Percentiles rank a stretch among this genome's conserved stretches.
Conservation (phyloP, 2,888 invertebrate species). For the Isotomurus palustris region DNA sequence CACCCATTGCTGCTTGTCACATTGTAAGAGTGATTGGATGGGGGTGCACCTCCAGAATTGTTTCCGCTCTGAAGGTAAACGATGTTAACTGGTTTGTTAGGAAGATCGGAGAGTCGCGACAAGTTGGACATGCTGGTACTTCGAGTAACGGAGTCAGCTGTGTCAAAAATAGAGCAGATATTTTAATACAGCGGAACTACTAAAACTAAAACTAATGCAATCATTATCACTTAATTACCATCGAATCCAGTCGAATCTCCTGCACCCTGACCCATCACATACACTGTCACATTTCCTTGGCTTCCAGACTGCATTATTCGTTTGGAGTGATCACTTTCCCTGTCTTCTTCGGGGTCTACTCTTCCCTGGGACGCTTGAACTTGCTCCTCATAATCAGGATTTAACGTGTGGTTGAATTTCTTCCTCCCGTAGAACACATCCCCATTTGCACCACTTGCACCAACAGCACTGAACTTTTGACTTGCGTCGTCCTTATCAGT, state of each 20-base stretch:
- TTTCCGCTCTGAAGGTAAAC: conserved; percentile 43
- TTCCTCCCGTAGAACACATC: conserved; percentile 43
- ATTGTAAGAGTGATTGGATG: conserved; percentile 30
- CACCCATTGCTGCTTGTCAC: conserved; percentile 40
- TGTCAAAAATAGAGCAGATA: no score
- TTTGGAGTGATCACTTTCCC: conserved; percentile 19
- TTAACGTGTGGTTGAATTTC: conserved; percentile 35
- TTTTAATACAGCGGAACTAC: no score
- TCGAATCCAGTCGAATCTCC: conserved; percentile 24
- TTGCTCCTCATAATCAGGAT: conserved; percentile 25
- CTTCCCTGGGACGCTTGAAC: no score
- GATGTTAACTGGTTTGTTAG: conserved; percentile 46
- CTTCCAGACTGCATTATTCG: conserved; percentile 13
- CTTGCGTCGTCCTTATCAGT: neutral
- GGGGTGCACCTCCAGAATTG: conserved; percentile 14
- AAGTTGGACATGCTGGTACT: conserved; percentile 46
- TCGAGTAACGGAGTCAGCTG: no score
- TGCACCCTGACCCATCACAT: conserved; percentile 32
- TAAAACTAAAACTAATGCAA: neutral
- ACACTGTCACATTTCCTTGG: conserved; percentile 39
- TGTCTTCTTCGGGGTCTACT: conserved; percentile 14
- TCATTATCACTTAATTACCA: conserved; percentile 10
- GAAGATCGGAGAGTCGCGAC: conserved; percentile 44
- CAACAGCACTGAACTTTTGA: conserved; percentile 2
- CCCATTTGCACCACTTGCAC: conserved; percentile 21